Evolutionary conservation across 2,113 vertebrate genomes (phyloP).

Genomic region (Pelusios castaneus): DNA sequence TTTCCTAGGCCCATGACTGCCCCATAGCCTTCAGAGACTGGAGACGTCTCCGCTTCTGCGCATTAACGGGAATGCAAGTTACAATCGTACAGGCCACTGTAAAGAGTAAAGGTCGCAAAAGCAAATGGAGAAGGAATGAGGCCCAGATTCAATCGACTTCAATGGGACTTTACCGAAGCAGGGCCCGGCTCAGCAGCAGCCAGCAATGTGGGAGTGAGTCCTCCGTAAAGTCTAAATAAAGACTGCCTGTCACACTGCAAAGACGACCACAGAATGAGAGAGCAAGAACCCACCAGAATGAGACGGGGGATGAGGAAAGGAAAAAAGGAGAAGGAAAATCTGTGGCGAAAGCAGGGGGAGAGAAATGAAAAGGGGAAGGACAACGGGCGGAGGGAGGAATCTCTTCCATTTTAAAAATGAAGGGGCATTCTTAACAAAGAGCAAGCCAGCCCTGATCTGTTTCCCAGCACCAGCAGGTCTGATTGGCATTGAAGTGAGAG

Average conservation of each 20-base stretch:
- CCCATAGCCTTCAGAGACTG: neutral
- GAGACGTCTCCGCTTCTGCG: neutral
- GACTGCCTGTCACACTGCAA: neutral
- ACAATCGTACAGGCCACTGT: fast-evolving
- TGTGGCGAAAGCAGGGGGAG: neutral
- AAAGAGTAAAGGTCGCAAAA: neutral
- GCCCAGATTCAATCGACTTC: neutral
- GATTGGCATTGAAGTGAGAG: constrained; percentile 56
- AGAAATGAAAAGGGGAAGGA: constrained; percentile 41
- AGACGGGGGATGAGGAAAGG: neutral
- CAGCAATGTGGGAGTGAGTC: fast-evolving
- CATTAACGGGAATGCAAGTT: neutral
- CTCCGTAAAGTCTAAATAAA: neutral
- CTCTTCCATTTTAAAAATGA: constrained; percentile 28
- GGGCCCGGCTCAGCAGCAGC: neutral
- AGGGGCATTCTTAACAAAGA: constrained; percentile 39
- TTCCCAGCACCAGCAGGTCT: constrained; percentile 69
- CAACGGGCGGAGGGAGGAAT: neutral
- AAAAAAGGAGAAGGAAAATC: constrained; percentile 53
- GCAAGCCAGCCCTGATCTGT: constrained; percentile 40
- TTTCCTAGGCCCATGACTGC: neutral
- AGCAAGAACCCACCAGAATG: neutral
- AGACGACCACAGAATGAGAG: neutral
- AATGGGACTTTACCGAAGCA: neutral
- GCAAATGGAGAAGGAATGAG: neutral